Percentiles rank a stretch among this genome's conserved stretches.
Evolutionary conservation across 2,888 invertebrate species (phyloP).

Genomic region (Pollenia amentaria): DNA sequence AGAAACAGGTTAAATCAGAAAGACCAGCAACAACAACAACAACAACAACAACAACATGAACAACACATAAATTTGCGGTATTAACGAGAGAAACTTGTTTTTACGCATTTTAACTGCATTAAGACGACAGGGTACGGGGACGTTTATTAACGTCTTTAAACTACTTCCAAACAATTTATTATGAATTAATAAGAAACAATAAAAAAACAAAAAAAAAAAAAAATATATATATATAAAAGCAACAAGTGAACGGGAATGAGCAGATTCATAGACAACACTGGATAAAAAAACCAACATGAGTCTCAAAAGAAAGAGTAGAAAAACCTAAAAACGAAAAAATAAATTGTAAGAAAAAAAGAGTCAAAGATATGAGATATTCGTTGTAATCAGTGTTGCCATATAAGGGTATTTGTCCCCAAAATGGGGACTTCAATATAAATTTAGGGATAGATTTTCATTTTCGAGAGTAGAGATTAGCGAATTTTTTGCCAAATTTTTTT

Average conservation of each 20-base stretch:
- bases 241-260: conserved; percentile 26
- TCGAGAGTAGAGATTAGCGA: too few relatives aligned
- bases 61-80: conserved; percentile 77
- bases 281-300: background rate
- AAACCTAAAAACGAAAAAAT: conserved; percentile 1
- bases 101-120: conserved; percentile 67
- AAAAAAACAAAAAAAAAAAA: conserved; percentile 21
- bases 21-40: conserved; percentile 34
- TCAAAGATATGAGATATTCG: background rate
- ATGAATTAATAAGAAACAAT: conserved; percentile 33
- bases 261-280: conserved; percentile 41
- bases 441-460: too few relatives aligned
- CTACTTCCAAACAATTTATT: conserved; percentile 56
- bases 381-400: too few relatives aligned
- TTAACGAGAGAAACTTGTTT: conserved; percentile 72
- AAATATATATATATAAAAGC: conserved; percentile 41
- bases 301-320: background rate
- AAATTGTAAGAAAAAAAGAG: background rate
- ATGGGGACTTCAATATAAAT: too few relatives aligned
- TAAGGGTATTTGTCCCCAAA: too few relatives aligned
- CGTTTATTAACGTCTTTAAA: background rate
- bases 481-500: too few relatives aligned
- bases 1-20: conserved; percentile 80
- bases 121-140: conserved; percentile 24
- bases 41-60: conserved; percentile 34